Conservation (phyloP, 2,797 vertebrate species). For the Danio choprae region DNA sequence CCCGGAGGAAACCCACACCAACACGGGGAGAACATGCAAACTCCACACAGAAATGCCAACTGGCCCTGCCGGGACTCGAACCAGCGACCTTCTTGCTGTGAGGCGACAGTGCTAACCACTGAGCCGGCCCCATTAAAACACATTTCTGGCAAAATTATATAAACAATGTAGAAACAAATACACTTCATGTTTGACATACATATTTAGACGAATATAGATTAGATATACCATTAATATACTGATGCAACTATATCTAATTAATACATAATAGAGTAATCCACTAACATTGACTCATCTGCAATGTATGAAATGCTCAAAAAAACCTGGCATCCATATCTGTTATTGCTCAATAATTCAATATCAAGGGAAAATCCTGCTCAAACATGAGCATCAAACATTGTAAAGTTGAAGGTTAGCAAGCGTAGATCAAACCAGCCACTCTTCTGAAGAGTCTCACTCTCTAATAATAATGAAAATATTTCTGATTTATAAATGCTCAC, state of each 20-base stretch:
- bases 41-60: no score
- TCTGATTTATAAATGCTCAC: constrained; percentile 3
- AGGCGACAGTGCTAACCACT: no score
- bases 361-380: constrained; percentile 34
- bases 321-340: constrained; percentile 15
- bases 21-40: no score
- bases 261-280: no score
- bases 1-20: no score
- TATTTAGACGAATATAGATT: background rate
- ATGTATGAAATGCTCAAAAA: background rate
- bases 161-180: no score
- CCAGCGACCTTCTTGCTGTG: no score
- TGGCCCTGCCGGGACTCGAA: no score
- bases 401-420: background rate
- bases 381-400: constrained; percentile 20
- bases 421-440: background rate
- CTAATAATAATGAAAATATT: background rate
- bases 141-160: no score
- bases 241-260: background rate
- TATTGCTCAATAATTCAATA: constrained; percentile 43
- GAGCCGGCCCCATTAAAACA: no score
- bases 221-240: background rate
- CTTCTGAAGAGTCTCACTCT: background rate
- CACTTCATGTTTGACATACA: background rate
- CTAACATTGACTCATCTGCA: no score